A percentile compares a stretch with the other conserved stretches of the same genome.
Conservation (phyloP, 2,888 invertebrate species). For the Polymixis flavicincta region DNA sequence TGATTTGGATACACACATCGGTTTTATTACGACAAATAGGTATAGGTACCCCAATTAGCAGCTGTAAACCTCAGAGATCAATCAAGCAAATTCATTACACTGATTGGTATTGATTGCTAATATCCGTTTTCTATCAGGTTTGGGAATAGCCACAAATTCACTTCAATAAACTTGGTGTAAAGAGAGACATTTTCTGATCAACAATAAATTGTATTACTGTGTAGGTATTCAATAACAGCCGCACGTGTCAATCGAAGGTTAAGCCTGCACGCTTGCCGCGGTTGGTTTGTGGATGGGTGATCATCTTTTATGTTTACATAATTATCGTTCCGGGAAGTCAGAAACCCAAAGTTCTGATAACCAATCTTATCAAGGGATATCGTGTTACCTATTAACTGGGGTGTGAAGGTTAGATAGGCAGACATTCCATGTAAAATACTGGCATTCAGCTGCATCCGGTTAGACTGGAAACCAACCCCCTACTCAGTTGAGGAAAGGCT, state of each 20-base stretch:
- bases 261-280: too few species aligned
- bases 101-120: slow-evolving; percentile 29
- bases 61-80: slow-evolving; percentile 35
- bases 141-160: background rate
- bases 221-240: background rate
- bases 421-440: too few species aligned
- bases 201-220: background rate
- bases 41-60: slow-evolving; percentile 29
- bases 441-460: too few species aligned
- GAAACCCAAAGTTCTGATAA: too few species aligned
- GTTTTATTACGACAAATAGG: background rate
- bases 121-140: slow-evolving; percentile 10
- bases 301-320: too few species aligned
- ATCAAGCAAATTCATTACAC: slow-evolving; percentile 29
- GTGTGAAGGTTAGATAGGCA: too few species aligned
- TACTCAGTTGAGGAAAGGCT: too few species aligned
- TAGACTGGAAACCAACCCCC: too few species aligned
- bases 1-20: slow-evolving; percentile 17
- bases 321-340: too few species aligned
- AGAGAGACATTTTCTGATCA: background rate
- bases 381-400: too few species aligned
- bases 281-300: too few species aligned
- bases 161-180: slow-evolving; percentile 22
- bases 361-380: too few species aligned
- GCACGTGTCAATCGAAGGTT: background rate